These are phyloP conservation scores for Pampusana beccarii DNA, from an alignment of 2,113 vertebrate genomes.

Conservation along the genomic window DNA sequence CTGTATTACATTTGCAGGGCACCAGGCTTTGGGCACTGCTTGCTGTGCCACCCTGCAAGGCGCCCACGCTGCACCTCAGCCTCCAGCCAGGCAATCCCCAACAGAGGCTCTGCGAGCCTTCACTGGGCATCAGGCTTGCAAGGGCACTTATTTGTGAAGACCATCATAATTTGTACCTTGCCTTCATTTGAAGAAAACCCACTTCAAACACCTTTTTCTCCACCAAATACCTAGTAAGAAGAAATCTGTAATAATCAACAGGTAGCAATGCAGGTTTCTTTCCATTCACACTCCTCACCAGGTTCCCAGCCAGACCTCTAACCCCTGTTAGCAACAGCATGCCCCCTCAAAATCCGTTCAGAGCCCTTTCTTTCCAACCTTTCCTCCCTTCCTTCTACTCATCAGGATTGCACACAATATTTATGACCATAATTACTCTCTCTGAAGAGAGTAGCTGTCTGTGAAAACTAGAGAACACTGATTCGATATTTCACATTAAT, in stretches of 20 bases:
- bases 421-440: slow-evolving; percentile 40
- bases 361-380: not conserved
- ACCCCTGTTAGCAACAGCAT: not conserved
- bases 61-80: not conserved
- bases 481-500: slow-evolving; percentile 40
- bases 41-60: not conserved
- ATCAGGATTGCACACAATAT: slow-evolving; percentile 1
- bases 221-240: not conserved
- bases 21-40: rapidly evolving
- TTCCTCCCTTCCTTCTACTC: not conserved
- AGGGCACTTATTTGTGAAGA: not conserved
- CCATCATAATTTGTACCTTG: rapidly evolving
- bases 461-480: not conserved
- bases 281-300: not conserved
- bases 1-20: not conserved
- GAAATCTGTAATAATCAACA: not conserved
- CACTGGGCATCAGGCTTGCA: too few relatives aligned
- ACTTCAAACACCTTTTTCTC: not conserved
- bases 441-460: slow-evolving; percentile 11
- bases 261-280: not conserved
- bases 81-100: rapidly evolving
- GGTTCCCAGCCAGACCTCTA: not conserved
- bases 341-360: not conserved
- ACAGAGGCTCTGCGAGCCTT: rapidly evolving
- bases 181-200: not conserved